Evolutionary conservation across 2,113 vertebrate species (phyloP), one percentile per base, ranked within the genome.

Genomic region (Bos indicus): DNA sequence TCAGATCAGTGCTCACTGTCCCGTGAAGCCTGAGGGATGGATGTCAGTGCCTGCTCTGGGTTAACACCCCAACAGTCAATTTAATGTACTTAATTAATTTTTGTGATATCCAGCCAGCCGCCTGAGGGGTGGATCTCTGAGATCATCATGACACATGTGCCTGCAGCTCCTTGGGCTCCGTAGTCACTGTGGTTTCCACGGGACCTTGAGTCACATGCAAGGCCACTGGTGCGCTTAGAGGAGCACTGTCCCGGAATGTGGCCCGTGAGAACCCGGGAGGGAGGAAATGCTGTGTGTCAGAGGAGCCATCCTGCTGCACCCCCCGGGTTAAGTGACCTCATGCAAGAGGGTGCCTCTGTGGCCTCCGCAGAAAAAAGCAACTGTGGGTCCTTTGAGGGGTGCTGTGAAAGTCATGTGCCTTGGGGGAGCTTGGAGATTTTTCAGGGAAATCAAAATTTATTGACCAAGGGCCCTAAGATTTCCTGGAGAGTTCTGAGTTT

Each of bases 31-130:
- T 60, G 93, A 83, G 89, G 74, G 94, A 43, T 77, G 82, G 95
- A 60, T 82, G 82, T 82, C 56, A 59, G 28, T 28, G 64, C 26
- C 36, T 84, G 91, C 64, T 90, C 81, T 52, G 46, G 43, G 88
- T 51, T 90, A 97, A 97, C 77, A 89, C 91, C 90, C 96, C 64
- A 40, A 91, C 48, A 82, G 90, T 91, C 86, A 13, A 28, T 96
- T 92, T 67, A 33, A 93, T 62, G 64, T 30, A 81, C 19, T 64
- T 64, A 52, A 74, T 94, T 97, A 81, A 82, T 84, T 96, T 98
- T 92, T 94, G 93, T 95, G 64, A 67, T 81, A 28, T 64, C 67
- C 48, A 52, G 57, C 78, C 84, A 52, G 77, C 19, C 0, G 67
- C 54, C 57, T 59, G 36, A 83, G 54, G 60, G 80, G 43, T 0